Evolutionary conservation across 23 tunicate genomes (phyloP).

Genomic region (Phallusia fumigata): DNA sequence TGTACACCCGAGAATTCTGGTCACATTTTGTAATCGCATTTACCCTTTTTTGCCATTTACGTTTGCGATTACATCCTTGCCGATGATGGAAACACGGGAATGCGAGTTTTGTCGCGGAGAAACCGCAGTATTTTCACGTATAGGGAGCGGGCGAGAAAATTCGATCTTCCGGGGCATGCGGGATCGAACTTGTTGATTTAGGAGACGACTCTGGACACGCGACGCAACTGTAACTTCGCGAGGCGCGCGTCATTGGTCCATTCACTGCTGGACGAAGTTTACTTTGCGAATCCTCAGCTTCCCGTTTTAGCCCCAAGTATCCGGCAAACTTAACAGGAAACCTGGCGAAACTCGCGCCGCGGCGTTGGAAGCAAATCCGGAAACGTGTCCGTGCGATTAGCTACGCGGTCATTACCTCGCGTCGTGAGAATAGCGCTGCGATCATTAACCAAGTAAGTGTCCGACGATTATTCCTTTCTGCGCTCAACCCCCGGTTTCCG

Average conservation of each 20-base stretch:
- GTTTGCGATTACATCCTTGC: not conserved
- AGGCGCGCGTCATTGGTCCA: not conserved
- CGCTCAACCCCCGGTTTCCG: slow-evolving; percentile 12
- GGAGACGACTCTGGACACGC: not conserved
- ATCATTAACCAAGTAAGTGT: not conserved
- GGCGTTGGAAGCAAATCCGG: not conserved
- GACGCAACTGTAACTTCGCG: not conserved
- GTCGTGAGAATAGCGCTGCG: slow-evolving; percentile 10
- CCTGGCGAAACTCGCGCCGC: no score
- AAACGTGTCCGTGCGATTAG: not conserved
- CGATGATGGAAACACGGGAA: not conserved
- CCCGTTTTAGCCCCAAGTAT: not conserved
- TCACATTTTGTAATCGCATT: not conserved
- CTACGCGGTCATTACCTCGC: slow-evolving; percentile 6
- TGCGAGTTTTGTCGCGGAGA: not conserved
- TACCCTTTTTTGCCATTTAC: not conserved
- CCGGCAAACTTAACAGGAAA: no score
- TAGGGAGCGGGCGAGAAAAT: not conserved
- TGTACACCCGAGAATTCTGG: not conserved
- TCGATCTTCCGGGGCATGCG: not conserved
- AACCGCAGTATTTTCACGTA: not conserved
- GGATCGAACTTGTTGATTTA: not conserved
- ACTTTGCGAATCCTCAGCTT: not conserved
- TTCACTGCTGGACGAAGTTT: not conserved
- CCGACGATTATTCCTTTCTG: not conserved